Evolutionary conservation across 2,113 vertebrate species (phyloP).

Genomic region (Saguinus midas): DNA sequence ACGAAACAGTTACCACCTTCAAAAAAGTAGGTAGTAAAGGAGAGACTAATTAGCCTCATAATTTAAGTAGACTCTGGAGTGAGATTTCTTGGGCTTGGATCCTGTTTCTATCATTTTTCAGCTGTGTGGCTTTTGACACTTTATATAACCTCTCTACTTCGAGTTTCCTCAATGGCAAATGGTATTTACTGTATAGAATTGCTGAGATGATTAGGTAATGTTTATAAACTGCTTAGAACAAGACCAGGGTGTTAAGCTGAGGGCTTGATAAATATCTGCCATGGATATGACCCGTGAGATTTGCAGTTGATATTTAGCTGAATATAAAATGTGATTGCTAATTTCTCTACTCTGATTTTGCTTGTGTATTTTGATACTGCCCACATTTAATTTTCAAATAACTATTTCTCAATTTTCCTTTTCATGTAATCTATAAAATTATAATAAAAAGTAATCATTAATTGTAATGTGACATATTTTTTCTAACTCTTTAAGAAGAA

Average conservation of each 20-base stretch:
- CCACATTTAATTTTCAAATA: conserved; percentile 32
- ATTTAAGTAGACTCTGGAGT: not conserved
- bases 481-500: not conserved
- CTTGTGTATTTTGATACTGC: not conserved
- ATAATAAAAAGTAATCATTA: not conserved
- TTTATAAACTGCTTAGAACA: not conserved
- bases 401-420: not conserved
- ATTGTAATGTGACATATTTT: not conserved
- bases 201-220: conserved; percentile 21
- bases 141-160: not conserved
- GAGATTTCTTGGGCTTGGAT: not conserved
- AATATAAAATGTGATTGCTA: not conserved
- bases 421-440: not conserved
- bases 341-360: not conserved
- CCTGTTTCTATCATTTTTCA: not conserved
- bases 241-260: not conserved
- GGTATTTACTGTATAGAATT: not conserved
- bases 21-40: not conserved
- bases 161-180: not conserved
- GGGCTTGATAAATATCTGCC: not conserved
- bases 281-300: not conserved
- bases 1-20: not conserved
- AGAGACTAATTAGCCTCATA: not conserved
- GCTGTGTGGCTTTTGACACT: not conserved
- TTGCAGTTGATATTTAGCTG: not conserved